phyloP scores from a whole-genome alignment of 2,888 invertebrate species.

The Epinotia brunnichana region DNA sequence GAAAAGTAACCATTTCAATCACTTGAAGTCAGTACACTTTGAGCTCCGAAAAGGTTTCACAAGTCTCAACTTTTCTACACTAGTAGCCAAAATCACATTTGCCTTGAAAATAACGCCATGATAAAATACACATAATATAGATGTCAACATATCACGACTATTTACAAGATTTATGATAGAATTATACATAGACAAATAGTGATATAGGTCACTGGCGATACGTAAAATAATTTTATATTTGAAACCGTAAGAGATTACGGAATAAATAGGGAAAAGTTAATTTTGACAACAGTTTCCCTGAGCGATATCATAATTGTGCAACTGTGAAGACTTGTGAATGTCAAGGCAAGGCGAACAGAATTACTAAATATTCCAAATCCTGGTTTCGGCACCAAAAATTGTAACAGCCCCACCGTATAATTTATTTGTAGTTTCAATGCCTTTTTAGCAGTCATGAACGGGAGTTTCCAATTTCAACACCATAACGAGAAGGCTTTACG shows the following conservation, averaged over 20 bases:
- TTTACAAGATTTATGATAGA: constrained; percentile 9
- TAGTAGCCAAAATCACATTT: constrained; percentile 1
- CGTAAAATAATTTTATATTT: neutral
- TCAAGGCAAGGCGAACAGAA: constrained; percentile 6
- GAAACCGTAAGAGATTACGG: neutral
- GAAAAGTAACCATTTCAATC: constrained; percentile 1
- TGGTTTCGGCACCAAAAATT: neutral
- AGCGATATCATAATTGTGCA: constrained; percentile 3
- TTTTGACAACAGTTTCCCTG: neutral
- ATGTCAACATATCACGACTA: constrained; percentile 1
- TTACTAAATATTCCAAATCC: neutral
- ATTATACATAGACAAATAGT: neutral
- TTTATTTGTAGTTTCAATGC: too few relatives aligned
- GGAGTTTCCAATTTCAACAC: too few relatives aligned
- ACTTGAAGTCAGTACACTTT: neutral
- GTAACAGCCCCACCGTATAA: neutral
- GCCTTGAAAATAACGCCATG: neutral
- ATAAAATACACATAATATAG: constrained; percentile 11
- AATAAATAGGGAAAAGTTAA: neutral
- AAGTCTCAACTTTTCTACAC: neutral
- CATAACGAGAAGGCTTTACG: too few relatives aligned
- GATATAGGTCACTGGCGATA: neutral
- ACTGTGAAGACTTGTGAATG: neutral
- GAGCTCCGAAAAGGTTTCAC: constrained; percentile 2
- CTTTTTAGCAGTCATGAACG: too few relatives aligned